Conservation (phyloP, 1,140 invertebrate genomes). For the Bicyclus anynana region DNA sequence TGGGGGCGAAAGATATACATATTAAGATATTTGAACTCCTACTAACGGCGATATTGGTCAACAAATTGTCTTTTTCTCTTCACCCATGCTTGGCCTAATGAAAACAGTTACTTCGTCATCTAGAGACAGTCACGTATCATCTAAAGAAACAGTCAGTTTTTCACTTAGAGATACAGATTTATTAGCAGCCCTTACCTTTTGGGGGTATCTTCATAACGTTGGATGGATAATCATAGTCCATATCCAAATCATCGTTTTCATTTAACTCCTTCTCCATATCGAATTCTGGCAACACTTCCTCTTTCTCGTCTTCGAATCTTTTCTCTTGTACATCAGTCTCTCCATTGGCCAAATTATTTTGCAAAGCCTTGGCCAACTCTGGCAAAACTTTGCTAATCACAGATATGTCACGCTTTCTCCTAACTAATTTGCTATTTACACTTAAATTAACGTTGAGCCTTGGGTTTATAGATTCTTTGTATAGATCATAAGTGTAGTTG, state of each 20-base stretch:
- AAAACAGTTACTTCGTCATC: too few species aligned
- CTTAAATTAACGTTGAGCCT: slow-evolving; percentile 30
- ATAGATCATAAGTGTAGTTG: slow-evolving; percentile 60
- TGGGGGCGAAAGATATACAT: too few species aligned
- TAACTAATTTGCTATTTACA: slow-evolving; percentile 28
- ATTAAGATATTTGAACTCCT: too few species aligned
- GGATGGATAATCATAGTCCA: slow-evolving; percentile 52
- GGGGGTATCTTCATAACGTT: slow-evolving; percentile 74
- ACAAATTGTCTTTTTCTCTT: too few species aligned
- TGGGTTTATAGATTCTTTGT: slow-evolving; percentile 22
- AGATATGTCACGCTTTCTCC: slow-evolving; percentile 45
- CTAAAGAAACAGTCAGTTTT: too few species aligned
- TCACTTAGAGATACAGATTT: too few species aligned
- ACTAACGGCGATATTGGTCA: too few species aligned
- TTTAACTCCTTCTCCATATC: slow-evolving; percentile 65
- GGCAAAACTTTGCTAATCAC: slow-evolving; percentile 47
- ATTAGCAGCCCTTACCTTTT: slow-evolving; percentile 26
- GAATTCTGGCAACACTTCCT: slow-evolving; percentile 56
- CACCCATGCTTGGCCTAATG: too few species aligned
- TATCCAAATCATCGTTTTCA: slow-evolving; percentile 38
- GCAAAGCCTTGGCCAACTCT: slow-evolving; percentile 49
- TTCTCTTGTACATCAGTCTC: slow-evolving; percentile 47
- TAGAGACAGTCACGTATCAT: too few species aligned
- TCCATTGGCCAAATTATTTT: slow-evolving; percentile 39
- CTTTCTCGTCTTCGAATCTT: slow-evolving; percentile 61